Percentiles rank a stretch among this genome's conserved stretches.
phyloP scores from a whole-genome alignment of 2,113 vertebrate genomes.

The Ondatra zibethicus region DNA sequence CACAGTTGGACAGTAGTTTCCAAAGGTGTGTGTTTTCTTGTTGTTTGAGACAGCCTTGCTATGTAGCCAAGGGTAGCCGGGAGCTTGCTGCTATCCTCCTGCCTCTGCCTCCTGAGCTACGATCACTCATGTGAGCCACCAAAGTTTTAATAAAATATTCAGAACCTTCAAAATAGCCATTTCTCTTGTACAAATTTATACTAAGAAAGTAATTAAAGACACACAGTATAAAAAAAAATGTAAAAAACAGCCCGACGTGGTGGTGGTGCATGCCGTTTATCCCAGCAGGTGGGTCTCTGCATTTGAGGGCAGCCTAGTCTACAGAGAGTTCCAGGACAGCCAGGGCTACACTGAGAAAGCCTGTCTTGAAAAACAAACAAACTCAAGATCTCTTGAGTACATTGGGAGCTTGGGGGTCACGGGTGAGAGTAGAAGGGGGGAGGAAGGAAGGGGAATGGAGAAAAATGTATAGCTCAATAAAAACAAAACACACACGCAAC shows the following conservation, averaged over 20 bases:
- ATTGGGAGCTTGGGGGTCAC: too few relatives aligned
- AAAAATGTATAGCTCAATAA: too few relatives aligned
- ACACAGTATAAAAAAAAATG: background rate
- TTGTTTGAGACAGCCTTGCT: background rate
- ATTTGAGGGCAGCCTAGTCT: background rate
- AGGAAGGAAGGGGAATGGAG: too few relatives aligned
- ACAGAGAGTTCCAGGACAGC: background rate
- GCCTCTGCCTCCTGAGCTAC: background rate
- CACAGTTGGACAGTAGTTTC: constrained; percentile 39
- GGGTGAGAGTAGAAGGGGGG: too few relatives aligned
- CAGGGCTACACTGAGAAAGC: background rate
- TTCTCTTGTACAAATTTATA: constrained; percentile 41
- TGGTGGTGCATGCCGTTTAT: background rate
- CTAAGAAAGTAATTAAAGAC: constrained; percentile 39
- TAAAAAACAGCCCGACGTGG: background rate
- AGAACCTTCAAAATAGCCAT: background rate
- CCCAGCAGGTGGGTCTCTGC: background rate
- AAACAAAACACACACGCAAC: too few relatives aligned
- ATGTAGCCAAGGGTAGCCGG: background rate
- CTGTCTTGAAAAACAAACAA: background rate
- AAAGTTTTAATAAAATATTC: constrained; percentile 41
- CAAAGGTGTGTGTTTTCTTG: background rate
- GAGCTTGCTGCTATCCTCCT: background rate
- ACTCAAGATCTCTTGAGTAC: too few relatives aligned
- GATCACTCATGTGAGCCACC: background rate